Conservation (phyloP, 2,797 vertebrate species). For the Peromyscus melanophrys region DNA sequence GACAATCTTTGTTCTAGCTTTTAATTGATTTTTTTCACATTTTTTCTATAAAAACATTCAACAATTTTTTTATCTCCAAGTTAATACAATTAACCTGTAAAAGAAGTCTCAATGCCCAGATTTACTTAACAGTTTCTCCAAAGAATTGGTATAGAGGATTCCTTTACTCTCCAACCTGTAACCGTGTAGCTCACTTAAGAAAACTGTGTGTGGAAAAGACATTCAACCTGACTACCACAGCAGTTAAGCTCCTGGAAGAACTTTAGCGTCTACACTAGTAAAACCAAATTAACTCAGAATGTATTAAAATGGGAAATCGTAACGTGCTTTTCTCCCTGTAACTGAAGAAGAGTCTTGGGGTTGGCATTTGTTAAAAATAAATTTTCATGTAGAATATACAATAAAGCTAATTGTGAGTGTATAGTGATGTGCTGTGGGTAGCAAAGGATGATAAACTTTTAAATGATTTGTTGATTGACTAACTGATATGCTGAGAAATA, state of each 20-base stretch:
- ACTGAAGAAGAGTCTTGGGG: background rate
- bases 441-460: conserved; percentile 7
- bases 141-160: background rate
- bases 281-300: conserved; percentile 35
- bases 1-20: background rate
- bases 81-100: background rate
- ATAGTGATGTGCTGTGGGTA: background rate
- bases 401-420: background rate
- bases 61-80: background rate
- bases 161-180: background rate
- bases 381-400: conserved; percentile 55
- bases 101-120: background rate
- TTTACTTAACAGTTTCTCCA: background rate
- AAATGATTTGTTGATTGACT: background rate
- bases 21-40: background rate
- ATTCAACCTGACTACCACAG: background rate
- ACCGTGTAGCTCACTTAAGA: background rate
- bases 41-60: conserved; percentile 21
- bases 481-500: background rate
- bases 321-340: background rate
- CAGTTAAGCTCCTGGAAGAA: conserved; percentile 18
- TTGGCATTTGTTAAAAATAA: conserved; percentile 49
- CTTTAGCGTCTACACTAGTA: background rate
- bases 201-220: background rate
- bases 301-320: background rate